phyloP scores from a whole-genome alignment of 2,113 vertebrate genomes.

The Atractosteus spatula region DNA sequence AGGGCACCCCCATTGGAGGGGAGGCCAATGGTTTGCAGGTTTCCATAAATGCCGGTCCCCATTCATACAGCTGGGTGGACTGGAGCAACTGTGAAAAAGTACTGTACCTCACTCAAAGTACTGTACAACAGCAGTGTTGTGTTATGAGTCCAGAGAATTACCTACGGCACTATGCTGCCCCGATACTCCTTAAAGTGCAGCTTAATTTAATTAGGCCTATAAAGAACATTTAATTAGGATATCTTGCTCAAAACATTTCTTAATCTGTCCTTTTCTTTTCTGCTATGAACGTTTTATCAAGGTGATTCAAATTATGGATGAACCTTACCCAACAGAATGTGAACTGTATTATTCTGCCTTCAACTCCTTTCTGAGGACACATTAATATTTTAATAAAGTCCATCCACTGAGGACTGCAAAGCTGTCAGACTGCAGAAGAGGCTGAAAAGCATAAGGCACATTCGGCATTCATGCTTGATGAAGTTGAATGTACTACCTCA shows the following conservation, averaged over 20 bases:
- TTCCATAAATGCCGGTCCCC: no score
- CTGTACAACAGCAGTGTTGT: no score
- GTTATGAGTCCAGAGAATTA: no score
- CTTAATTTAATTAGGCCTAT: slow-evolving; percentile 9
- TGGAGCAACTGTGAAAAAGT: no score
- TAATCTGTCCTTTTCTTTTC: neutral
- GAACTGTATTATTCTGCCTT: slow-evolving; percentile 22
- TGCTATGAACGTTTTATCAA: neutral
- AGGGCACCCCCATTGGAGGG: no score
- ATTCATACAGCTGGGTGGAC: no score
- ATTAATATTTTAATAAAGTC: slow-evolving; percentile 29
- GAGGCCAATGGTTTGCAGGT: no score
- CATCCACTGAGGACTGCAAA: slow-evolving; percentile 19
- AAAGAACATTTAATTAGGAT: neutral
- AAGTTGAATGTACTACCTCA: neutral
- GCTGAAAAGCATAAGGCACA: neutral
- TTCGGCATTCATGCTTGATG: slow-evolving; percentile 4
- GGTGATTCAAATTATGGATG: slow-evolving; percentile 14
- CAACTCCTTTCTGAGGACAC: slow-evolving; percentile 18
- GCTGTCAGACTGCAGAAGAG: slow-evolving; percentile 25
- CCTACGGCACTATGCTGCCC: no score
- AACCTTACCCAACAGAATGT: neutral
- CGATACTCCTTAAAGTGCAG: neutral
- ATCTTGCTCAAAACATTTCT: neutral
- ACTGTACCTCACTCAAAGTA: no score